Conservation (phyloP, 1,140 invertebrate species). For the Microplitis mediator region DNA sequence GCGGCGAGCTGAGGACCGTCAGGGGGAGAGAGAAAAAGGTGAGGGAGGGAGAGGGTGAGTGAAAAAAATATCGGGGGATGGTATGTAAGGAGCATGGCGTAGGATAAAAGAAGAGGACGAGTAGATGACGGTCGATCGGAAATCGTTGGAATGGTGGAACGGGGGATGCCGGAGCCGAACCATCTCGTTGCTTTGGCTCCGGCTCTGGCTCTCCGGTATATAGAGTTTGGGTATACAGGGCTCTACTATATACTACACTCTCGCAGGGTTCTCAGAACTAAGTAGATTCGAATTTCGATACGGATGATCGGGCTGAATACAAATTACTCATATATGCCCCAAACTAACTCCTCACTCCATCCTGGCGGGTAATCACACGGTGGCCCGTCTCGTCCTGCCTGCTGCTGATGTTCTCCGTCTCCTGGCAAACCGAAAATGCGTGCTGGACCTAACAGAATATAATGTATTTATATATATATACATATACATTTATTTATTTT, state of each 20-base stretch:
- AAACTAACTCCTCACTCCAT: conserved; percentile 33
- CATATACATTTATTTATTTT: no score
- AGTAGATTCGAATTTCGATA: conserved; percentile 66
- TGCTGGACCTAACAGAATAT: conserved; percentile 7
- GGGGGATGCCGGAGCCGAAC: conserved; percentile 25
- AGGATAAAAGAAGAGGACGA: no score
- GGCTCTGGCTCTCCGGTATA: no score
- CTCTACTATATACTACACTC: no score
- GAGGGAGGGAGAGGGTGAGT: not conserved
- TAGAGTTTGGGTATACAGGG: no score
- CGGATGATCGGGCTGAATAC: conserved; percentile 65
- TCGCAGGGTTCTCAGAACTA: conserved; percentile 59
- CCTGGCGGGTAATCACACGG: conserved; percentile 58
- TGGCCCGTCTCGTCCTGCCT: conserved; percentile 49
- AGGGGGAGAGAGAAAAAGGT: conserved; percentile 8
- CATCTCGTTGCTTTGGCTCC: no score
- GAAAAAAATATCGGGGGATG: not conserved
- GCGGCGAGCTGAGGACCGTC: conserved; percentile 33
- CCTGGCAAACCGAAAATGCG: conserved; percentile 55
- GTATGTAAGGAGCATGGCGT: no score
- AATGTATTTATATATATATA: not conserved
- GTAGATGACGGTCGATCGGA: conserved; percentile 19
- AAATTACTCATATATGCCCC: conserved; percentile 63
- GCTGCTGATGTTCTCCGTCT: not conserved
- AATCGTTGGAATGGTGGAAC: conserved; percentile 21